Conservation (phyloP, 2,888 invertebrate genomes). For the Leucoptera coffeella region DNA sequence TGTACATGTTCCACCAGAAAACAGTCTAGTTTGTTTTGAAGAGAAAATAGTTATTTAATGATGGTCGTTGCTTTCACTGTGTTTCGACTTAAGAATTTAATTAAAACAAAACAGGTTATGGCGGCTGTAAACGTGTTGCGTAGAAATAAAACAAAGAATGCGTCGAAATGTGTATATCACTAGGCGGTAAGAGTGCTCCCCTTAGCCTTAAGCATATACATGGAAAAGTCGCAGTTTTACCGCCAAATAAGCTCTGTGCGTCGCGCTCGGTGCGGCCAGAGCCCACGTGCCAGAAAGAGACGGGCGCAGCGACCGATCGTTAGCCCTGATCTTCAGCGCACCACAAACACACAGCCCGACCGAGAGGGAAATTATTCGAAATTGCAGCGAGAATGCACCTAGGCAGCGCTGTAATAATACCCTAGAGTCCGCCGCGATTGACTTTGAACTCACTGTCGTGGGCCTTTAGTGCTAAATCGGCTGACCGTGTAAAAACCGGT, state of each 20-base stretch:
- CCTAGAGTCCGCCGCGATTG: conserved; percentile 10
- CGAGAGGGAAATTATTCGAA: conserved; percentile 33
- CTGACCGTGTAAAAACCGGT: conserved; percentile 22
- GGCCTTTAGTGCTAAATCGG: conserved; percentile 16
- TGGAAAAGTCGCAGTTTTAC: too few relatives aligned
- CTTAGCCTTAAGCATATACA: conserved; percentile 50
- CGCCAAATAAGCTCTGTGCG: conserved; percentile 48
- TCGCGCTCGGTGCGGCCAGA: conserved; percentile 20
- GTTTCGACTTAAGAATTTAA: neutral
- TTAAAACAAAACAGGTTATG: conserved; percentile 2
- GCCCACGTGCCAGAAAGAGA: conserved; percentile 23
- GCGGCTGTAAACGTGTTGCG: conserved; percentile 7
- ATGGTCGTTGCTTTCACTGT: conserved; percentile 3
- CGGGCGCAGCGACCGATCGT: conserved; percentile 37
- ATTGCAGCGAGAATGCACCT: conserved; percentile 53
- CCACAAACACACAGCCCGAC: conserved; percentile 53
- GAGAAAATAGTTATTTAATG: too few relatives aligned
- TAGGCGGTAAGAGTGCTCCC: conserved; percentile 47
- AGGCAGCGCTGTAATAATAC: conserved; percentile 50
- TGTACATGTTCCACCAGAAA: too few relatives aligned
- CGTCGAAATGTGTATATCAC: conserved; percentile 26
- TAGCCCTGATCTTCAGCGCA: conserved; percentile 55
- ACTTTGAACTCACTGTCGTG: conserved; percentile 14
- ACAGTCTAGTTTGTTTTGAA: too few relatives aligned
- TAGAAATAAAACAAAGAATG: conserved; percentile 31